phyloP scores from a whole-genome alignment of 2,113 vertebrate species.

The Probosciger aterrimus region DNA sequence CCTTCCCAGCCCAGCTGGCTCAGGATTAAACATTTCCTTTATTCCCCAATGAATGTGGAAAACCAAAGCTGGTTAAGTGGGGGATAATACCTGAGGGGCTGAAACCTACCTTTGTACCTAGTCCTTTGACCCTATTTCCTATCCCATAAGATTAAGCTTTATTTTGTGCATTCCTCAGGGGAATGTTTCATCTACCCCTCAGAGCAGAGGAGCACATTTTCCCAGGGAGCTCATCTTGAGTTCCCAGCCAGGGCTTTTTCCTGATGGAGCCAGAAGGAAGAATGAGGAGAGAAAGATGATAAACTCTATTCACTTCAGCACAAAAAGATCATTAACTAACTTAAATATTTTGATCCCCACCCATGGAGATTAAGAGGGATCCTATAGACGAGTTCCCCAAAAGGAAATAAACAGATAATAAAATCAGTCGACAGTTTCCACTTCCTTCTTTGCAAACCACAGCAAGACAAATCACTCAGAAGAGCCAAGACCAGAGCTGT shows the following conservation, averaged over 20 bases:
- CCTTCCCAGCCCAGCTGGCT: neutral
- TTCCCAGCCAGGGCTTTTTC: neutral
- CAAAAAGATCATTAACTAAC: constrained; percentile 27
- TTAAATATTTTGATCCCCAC: constrained; percentile 34
- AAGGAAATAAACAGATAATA: constrained; percentile 46
- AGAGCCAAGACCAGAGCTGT: neutral
- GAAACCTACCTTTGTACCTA: neutral
- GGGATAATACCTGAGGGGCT: neutral
- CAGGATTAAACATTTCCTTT: neutral
- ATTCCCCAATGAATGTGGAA: neutral
- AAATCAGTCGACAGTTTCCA: constrained; percentile 3
- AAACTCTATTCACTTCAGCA: constrained; percentile 32
- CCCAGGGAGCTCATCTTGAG: neutral
- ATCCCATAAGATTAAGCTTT: neutral
- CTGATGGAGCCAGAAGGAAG: neutral
- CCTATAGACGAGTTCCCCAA: neutral
- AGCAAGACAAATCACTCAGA: neutral
- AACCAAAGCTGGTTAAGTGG: neutral
- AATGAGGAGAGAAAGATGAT: neutral
- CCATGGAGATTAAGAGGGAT: neutral
- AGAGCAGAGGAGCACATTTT: neutral
- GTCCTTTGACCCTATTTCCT: neutral
- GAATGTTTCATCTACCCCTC: neutral
- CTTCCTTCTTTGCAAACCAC: neutral
- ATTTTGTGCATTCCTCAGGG: neutral